Evolutionary conservation across 92 coral and sea anemone genomes (phyloP).

Genomic region (Paragorgia papillata): DNA sequence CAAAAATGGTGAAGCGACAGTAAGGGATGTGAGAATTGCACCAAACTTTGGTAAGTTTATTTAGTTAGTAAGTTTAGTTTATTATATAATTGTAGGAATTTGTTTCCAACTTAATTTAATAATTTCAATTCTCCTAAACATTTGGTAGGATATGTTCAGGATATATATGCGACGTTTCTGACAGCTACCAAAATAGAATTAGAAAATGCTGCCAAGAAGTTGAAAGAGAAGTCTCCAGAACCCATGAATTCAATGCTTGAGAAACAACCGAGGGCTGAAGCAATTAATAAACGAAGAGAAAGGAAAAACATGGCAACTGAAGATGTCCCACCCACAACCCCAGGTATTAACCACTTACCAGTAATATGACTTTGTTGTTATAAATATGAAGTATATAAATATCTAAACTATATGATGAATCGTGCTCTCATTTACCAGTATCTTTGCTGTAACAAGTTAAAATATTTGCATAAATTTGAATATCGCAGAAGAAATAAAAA

Average conservation of each 20-base stretch:
- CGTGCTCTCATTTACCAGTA: no score
- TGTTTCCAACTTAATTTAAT: background rate
- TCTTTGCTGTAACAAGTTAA: no score
- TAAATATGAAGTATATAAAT: no score
- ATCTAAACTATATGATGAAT: no score
- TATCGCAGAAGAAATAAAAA: no score
- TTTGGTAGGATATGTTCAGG: slow-evolving; percentile 51
- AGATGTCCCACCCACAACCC: slow-evolving; percentile 28
- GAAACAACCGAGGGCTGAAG: slow-evolving; percentile 42
- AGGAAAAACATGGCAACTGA: slow-evolving; percentile 25
- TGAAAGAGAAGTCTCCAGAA: slow-evolving; percentile 33
- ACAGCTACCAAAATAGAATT: slow-evolving; percentile 12
- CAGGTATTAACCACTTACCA: background rate
- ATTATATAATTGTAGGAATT: background rate
- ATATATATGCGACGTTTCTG: slow-evolving; percentile 42
- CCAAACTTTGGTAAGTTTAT: slow-evolving; percentile 8
- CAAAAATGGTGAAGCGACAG: slow-evolving; percentile 7
- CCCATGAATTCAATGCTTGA: slow-evolving; percentile 49
- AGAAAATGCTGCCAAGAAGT: slow-evolving; percentile 27
- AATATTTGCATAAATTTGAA: no score
- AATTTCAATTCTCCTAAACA: background rate
- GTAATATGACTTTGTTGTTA: background rate
- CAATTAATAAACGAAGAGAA: background rate
- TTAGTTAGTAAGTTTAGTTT: background rate
- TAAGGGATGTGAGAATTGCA: background rate